phyloP scores from a whole-genome alignment of 1,140 invertebrate genomes.

The Mycetomoellerius zeteki region DNA sequence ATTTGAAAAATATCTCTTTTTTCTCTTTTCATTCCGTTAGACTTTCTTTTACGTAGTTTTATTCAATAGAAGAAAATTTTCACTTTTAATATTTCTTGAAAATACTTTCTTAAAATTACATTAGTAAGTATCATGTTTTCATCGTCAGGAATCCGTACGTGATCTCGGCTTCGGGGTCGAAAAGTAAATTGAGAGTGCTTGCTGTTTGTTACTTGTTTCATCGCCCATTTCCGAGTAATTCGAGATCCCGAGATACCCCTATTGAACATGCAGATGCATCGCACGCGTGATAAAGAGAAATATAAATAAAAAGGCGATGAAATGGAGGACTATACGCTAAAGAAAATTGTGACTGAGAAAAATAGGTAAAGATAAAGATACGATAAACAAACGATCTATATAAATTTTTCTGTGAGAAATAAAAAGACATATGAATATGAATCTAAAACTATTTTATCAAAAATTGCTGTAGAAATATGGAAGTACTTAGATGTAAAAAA shows the following conservation, averaged over 20 bases:
- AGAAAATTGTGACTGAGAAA: not conserved
- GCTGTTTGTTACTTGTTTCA: constrained; percentile 18
- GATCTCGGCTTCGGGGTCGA: constrained; percentile 1
- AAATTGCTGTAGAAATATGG: not conserved
- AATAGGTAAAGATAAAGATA: no score
- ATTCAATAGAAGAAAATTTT: constrained; percentile 34
- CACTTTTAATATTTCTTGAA: not conserved
- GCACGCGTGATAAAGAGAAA: not conserved
- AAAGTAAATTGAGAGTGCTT: constrained; percentile 50
- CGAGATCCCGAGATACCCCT: not conserved
- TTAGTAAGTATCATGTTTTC: constrained; percentile 43
- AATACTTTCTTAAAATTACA: constrained; percentile 12
- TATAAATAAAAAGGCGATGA: not conserved
- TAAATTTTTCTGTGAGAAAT: not conserved
- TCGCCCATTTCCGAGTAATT: constrained; percentile 32
- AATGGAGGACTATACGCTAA: not conserved
- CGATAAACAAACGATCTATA: not conserved
- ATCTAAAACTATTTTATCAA: not conserved
- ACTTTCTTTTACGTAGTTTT: not conserved
- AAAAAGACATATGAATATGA: not conserved
- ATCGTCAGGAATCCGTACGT: not conserved
- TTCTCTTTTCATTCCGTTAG: not conserved
- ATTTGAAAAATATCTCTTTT: not conserved
- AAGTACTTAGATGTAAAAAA: not conserved
- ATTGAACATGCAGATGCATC: constrained; percentile 11